phyloP scores from a whole-genome alignment of 2,113 vertebrate species.

The Ctenomys sociabilis region DNA sequence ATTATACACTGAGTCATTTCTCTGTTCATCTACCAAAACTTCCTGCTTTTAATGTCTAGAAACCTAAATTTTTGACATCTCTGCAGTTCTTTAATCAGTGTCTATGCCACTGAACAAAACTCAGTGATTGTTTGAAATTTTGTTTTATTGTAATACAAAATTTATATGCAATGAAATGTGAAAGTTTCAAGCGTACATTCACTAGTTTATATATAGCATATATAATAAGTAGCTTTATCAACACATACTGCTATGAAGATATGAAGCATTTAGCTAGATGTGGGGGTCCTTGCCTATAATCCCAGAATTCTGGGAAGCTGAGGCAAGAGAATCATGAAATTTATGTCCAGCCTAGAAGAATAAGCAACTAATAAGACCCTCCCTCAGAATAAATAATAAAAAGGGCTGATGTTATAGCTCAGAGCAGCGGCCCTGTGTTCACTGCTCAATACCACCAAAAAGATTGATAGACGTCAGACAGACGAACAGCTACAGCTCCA shows the following conservation, averaged over 20 bases:
- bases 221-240: not conserved
- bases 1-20: not conserved
- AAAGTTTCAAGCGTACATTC: not conserved
- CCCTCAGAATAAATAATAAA: not conserved
- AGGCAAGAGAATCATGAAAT: not conserved
- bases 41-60: not conserved
- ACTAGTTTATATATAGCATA: not conserved
- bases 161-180: not conserved
- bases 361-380: not conserved
- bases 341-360: not conserved
- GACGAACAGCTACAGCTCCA: not conserved
- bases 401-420: not conserved
- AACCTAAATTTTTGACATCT: not conserved
- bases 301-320: not conserved
- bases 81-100: not conserved
- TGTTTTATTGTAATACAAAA: not conserved
- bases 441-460: not conserved
- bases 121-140: not conserved
- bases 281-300: not conserved
- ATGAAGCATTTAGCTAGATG: not conserved
- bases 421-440: not conserved
- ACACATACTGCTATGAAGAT: not conserved
- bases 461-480: not conserved
- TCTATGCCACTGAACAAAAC: not conserved
- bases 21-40: not conserved